Conservation (phyloP, 2,113 vertebrate genomes). For the Chaetodon trifascialis region DNA sequence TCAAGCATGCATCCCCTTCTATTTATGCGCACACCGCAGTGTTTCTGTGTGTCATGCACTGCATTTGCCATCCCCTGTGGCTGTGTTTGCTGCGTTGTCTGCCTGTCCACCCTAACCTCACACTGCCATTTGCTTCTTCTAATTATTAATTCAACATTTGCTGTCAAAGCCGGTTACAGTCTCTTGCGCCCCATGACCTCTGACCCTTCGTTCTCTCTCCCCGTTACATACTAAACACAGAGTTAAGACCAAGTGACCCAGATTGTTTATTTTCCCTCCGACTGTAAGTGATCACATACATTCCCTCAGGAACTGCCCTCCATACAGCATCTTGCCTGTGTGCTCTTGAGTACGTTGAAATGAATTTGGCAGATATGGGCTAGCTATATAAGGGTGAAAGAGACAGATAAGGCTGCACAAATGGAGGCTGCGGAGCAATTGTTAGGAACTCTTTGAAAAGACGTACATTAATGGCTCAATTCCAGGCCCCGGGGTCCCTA, state of each 20-base stretch:
- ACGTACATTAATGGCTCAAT: slow-evolving; percentile 41
- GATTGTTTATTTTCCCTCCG: slow-evolving; percentile 56
- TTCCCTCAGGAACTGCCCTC: slow-evolving; percentile 45
- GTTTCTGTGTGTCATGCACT: slow-evolving; percentile 45
- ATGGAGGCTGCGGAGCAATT: slow-evolving; percentile 24
- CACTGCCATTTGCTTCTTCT: slow-evolving; percentile 66
- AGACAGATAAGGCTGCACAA: slow-evolving; percentile 12
- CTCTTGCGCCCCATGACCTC: slow-evolving; percentile 59
- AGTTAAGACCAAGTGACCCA: slow-evolving; percentile 66
- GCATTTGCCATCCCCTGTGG: slow-evolving; percentile 46
- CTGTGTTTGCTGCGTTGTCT: slow-evolving; percentile 18
- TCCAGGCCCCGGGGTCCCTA: slow-evolving; percentile 22
- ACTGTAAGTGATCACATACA: slow-evolving; percentile 63
- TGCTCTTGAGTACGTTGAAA: slow-evolving; percentile 22
- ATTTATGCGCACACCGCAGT: slow-evolving; percentile 21
- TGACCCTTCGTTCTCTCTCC: slow-evolving; percentile 51
- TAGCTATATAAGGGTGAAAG: neutral
- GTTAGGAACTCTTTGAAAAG: slow-evolving; percentile 50
- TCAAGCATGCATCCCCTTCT: neutral
- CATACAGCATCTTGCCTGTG: slow-evolving; percentile 30
- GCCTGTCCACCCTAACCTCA: slow-evolving; percentile 44
- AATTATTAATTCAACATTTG: slow-evolving; percentile 78
- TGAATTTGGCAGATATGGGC: slow-evolving; percentile 36
- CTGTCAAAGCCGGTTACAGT: slow-evolving; percentile 71
- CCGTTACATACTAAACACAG: slow-evolving; percentile 59